Percentiles rank a stretch among this genome's conserved stretches.
Conservation (phyloP, 2,797 vertebrate genomes). For the Crenuchus spilurus region DNA sequence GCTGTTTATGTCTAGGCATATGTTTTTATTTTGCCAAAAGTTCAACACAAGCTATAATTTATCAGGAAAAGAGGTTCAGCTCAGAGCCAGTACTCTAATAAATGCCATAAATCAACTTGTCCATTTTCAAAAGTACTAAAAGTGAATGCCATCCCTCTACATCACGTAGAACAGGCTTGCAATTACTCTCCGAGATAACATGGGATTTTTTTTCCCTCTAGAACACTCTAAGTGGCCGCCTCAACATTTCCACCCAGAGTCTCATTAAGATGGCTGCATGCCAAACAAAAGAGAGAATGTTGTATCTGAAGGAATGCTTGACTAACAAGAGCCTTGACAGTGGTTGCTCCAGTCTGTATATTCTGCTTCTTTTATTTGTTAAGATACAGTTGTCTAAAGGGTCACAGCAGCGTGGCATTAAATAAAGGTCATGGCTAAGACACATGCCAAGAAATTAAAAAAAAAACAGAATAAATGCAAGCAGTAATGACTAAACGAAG, state of each 20-base stretch:
- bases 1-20: constrained; percentile 51
- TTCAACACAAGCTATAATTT: constrained; percentile 59
- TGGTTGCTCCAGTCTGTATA: not conserved
- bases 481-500: not conserved
- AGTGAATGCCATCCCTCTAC: constrained; percentile 46
- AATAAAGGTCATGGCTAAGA: not conserved
- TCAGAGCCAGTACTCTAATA: constrained; percentile 65
- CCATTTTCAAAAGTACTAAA: constrained; percentile 58
- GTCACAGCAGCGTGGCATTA: not conserved
- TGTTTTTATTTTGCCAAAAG: constrained; percentile 54
- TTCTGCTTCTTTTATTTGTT: not conserved
- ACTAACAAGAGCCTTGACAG: not conserved
- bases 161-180: constrained; percentile 45
- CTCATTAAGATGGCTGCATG: constrained; percentile 4
- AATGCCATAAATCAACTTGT: constrained; percentile 69
- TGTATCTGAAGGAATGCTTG: not conserved
- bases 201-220: constrained; percentile 1
- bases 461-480: not conserved
- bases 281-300: constrained; percentile 11
- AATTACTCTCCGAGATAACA: constrained; percentile 49
- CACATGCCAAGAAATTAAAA: not conserved
- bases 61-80: constrained; percentile 64
- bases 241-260: constrained; percentile 24
- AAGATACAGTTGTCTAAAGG: not conserved
- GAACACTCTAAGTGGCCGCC: constrained; percentile 10